Evolutionary conservation across 1,140 invertebrate genomes (phyloP).

Genomic region (Orius insidiosus): DNA sequence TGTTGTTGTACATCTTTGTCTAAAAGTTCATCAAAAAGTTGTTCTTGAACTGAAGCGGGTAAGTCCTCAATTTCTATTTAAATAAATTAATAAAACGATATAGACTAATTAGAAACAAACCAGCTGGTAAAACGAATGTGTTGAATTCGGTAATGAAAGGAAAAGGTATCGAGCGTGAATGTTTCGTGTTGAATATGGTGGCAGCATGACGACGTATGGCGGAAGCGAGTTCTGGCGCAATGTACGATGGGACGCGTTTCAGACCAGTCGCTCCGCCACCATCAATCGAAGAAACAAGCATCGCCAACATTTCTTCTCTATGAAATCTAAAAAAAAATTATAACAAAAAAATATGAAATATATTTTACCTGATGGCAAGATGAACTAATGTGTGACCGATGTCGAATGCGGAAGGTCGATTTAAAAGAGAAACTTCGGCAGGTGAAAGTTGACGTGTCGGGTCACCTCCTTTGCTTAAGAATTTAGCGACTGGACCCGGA

Average conservation of each 20-base stretch:
- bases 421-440: constrained; percentile 68
- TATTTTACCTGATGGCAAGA: constrained; percentile 76
- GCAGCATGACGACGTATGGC: constrained; percentile 83
- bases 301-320: constrained; percentile 78
- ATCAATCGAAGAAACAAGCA: constrained; percentile 75
- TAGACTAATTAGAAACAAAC: constrained; percentile 27
- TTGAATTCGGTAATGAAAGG: constrained; percentile 80
- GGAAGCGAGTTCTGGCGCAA: constrained; percentile 73
- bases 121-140: constrained; percentile 72
- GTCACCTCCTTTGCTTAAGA: constrained; percentile 73
- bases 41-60: constrained; percentile 69
- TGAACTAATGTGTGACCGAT: constrained; percentile 85
- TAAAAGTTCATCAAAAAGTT: constrained; percentile 81
- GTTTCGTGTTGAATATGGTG: constrained; percentile 71
- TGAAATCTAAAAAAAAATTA: constrained; percentile 45
- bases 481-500: constrained; percentile 66
- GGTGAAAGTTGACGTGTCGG: constrained; percentile 72
- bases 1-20: constrained; percentile 89
- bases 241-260: constrained; percentile 75
- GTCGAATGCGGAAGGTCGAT: constrained; percentile 83
- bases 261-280: constrained; percentile 57
- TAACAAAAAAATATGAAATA: no score
- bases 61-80: constrained; percentile 71
- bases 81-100: constrained; percentile 2
- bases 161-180: constrained; percentile 65